Evolutionary conservation across 92 coral and sea anemone genomes (phyloP).

Genomic region (Hydrozoanthus gracilis): DNA sequence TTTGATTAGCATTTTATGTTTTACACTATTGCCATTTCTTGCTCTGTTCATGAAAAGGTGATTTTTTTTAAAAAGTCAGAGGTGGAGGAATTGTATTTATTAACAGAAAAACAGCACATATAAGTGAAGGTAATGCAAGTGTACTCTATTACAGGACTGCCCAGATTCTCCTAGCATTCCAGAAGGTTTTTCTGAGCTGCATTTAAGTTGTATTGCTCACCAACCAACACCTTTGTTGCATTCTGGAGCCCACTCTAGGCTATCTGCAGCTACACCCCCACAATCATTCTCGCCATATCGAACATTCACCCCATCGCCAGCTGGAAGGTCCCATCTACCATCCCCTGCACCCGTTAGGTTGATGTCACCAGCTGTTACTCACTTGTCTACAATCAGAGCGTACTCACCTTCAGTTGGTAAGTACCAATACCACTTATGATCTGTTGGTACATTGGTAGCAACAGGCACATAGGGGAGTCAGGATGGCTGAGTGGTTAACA

Average conservation of each 20-base stretch:
- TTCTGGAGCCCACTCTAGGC: slow-evolving; percentile 83
- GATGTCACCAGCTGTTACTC: slow-evolving; percentile 84
- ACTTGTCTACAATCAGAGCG: slow-evolving; percentile 60
- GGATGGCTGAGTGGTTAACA: too few species aligned
- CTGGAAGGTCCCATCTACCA: slow-evolving; percentile 67
- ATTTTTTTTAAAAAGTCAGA: too few species aligned
- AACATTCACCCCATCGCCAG: slow-evolving; percentile 79
- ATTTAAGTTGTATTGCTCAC: slow-evolving; percentile 56
- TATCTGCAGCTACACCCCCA: slow-evolving; percentile 87
- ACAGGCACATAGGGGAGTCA: too few species aligned
- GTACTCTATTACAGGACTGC: slow-evolving; percentile 64
- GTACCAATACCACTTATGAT: neutral
- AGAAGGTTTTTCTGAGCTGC: slow-evolving; percentile 63
- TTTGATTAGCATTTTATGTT: too few species aligned
- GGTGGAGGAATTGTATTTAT: too few species aligned
- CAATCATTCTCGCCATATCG: slow-evolving; percentile 73
- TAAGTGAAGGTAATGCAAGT: neutral
- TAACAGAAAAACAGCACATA: too few species aligned
- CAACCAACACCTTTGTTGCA: slow-evolving; percentile 84
- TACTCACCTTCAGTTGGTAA: slow-evolving; percentile 77
- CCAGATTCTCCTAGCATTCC: slow-evolving; percentile 79
- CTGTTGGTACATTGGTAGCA: too few species aligned
- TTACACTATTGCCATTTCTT: too few species aligned
- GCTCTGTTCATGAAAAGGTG: too few species aligned
- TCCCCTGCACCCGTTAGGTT: slow-evolving; percentile 77